Evolutionary conservation across 2,888 invertebrate genomes (phyloP).

Genomic region (Caenorhabditis imperialis): DNA sequence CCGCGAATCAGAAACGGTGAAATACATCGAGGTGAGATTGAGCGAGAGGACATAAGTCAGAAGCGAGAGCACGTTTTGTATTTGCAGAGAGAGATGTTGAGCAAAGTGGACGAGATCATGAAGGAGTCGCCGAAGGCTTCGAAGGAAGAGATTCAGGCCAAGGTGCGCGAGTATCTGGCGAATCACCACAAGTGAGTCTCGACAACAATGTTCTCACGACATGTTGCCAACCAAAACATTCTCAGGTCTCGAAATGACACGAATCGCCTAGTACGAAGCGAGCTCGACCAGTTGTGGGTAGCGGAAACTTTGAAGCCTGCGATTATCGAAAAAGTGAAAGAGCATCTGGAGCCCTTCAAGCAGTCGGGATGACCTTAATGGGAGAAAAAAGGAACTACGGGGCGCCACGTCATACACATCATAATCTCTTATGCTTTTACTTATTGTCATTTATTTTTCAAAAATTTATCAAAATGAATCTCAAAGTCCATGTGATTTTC

Average conservation of each 20-base stretch:
- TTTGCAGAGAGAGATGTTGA: conserved; percentile 37
- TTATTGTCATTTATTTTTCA: too few relatives aligned
- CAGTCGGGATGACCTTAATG: too few relatives aligned
- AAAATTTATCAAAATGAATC: not conserved
- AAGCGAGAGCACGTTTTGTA: not conserved
- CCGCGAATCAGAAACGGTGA: conserved; percentile 10
- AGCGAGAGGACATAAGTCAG: not conserved
- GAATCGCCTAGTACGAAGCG: conserved; percentile 24
- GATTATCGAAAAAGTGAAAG: conserved; percentile 20
- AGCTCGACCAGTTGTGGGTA: conserved; percentile 29
- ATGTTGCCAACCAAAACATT: not conserved
- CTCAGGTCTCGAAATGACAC: conserved; percentile 36
- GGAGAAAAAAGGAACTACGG: too few relatives aligned
- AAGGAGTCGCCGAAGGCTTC: conserved; percentile 13
- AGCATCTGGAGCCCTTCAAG: too few relatives aligned
- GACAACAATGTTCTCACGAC: not conserved
- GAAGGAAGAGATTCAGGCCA: conserved; percentile 40
- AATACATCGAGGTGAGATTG: conserved; percentile 24
- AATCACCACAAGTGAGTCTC: conserved; percentile 20
- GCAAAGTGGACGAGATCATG: conserved; percentile 38
- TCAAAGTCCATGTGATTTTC: not conserved
- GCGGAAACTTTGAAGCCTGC: conserved; percentile 3
- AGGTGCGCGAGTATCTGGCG: conserved; percentile 19
- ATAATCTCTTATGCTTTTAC: too few relatives aligned
- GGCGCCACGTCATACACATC: too few relatives aligned